Evolutionary conservation across 2,888 invertebrate species (phyloP), one percentile per base, ranked within the genome.

Genomic region (Cotesia congregata): DNA sequence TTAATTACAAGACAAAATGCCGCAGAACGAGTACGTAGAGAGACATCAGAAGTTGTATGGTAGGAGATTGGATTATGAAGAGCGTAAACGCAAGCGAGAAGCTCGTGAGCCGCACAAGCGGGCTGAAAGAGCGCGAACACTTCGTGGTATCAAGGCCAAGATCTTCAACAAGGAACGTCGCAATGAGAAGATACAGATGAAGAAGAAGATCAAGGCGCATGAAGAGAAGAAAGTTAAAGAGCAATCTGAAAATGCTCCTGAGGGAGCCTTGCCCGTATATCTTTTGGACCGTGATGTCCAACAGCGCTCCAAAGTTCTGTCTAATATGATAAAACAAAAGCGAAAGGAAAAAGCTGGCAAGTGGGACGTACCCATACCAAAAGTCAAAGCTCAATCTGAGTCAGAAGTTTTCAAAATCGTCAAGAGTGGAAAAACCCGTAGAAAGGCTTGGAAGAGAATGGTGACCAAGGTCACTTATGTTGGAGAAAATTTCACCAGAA

Each of bases 1-100:
- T 20, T 7, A 15, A 72, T 41, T 65, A 5, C 6, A 40, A 41
- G 1, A 65, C 78, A 84, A 76, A 92, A 97, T 97, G 98, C 98
- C 98, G 88, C 99, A 99, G 93, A 99, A 99, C 93, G 99, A 99
- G 91, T 98, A 99, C 90, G 99, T 99, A 91, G 99, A 99, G 86
- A 94, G 98, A 81, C 98, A 98, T 90, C 95, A 96, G 88, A 99
- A 99, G 90, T 93, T 99, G 60, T 95, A 97, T 91, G 99, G 99
- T 87, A 93, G 97, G 85, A 94, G 99, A 80, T 93, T 99, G 80
- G 99, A 99, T 91, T 97, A 99, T 93, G 97, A 99, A 90, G 99
- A 99, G 90, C 92, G 97, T 79, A 97, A 97, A 90, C 92, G 99
- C 59, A 99, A 99, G 91, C 95, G 95, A 85, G 97, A 98, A 90